Base-by-base conservation (phyloP, 2,797 vertebrate species). In the Anguilla marmorata region DNA sequence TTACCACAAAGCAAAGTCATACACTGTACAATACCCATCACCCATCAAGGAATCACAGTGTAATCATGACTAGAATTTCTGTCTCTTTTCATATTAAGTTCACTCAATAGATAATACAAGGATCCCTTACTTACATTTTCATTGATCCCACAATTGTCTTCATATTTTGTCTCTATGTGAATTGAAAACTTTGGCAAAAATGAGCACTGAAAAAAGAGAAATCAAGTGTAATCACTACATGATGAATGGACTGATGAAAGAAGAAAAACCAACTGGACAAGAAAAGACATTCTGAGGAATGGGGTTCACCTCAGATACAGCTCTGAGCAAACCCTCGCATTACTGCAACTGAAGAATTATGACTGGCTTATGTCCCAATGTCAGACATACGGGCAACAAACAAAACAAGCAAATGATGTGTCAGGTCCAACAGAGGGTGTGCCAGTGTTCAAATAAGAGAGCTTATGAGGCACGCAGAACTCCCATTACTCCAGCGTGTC, bases 151-250 rank as follows among this genome's bases (percentile, higher is more conserved):
- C 94, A 94, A 91, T 96, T 95, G 90, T 96, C 95, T 86, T 95
- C 95, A 6, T 96, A 96, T 90, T 95, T 96, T 87, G 95, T 96
- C 90, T 96, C 95, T 0, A 96, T 96, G 90, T 95, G 94, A 89
- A 96, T 96, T 87, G 95, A 96, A 93, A 96, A 96, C 88, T 96
- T 95, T 33, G 95, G 95, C 91, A 96, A 93, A 92, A 96, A 96
- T 48, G 95, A 96, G 88, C 95, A 96, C 95, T 96, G 93, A 33
- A 56, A 33, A 56, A 74, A 30, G 33, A 72, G 86, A 45, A 85
- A 30, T 0, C 45, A 89, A 80, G 37, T 11, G 24, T 9, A 9
- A 50, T 82, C 79, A 82, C 24, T n/a, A 82, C 79, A 82, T n/a
- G 41, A 21, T 45, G 16, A 21, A 6, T 45, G 37, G 4, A 37